These are phyloP conservation scores for Addax nasomaculatus DNA, from an alignment of 2,113 vertebrate species.

Conservation along the genomic window DNA sequence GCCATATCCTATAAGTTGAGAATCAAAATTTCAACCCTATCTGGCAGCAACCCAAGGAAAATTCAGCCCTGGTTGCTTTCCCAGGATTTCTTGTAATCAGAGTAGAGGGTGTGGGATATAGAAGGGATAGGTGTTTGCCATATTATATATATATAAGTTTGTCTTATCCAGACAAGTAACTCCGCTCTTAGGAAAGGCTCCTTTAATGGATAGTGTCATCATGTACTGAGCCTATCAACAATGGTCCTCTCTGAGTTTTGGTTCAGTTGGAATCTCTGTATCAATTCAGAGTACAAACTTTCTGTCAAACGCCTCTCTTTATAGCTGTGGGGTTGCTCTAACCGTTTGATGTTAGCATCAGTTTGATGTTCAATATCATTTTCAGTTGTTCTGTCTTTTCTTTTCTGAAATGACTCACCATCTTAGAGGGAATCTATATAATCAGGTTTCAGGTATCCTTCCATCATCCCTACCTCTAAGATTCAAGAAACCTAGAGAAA, in stretches of 20 bases:
- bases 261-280: neutral
- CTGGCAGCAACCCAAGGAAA: neutral
- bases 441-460: neutral
- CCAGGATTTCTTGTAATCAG: neutral
- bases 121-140: neutral
- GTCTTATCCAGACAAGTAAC: neutral
- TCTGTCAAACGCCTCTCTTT: neutral
- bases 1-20: neutral
- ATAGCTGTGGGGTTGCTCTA: neutral
- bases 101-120: neutral
- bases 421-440: neutral
- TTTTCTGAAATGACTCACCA: neutral
- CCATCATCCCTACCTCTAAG: neutral
- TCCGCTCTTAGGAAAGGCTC: neutral
- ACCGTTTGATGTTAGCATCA: neutral
- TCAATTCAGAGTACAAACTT: neutral
- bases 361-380: neutral
- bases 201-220: neutral
- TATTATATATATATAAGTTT: too few species aligned
- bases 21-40: neutral
- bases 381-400: neutral
- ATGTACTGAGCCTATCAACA: neutral
- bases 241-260: neutral
- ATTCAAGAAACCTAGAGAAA: neutral
- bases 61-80: neutral